Evolutionary conservation across 2,888 invertebrate species (phyloP).

Genomic region (Andrena camellia): DNA sequence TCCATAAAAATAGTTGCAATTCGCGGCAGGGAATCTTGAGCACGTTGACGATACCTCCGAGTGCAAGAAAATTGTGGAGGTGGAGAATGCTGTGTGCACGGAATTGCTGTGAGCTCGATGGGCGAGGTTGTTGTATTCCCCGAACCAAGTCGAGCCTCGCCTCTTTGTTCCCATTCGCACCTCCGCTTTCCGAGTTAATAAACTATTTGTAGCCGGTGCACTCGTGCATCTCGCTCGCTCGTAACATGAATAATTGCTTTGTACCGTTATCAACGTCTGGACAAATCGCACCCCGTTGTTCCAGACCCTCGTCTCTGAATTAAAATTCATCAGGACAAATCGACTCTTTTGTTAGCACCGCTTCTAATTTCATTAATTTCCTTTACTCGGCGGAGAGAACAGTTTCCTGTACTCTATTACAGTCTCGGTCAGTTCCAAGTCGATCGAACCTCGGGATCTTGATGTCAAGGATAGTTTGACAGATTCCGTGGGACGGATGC

Average conservation of each 20-base stretch:
- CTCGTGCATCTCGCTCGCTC: conserved; percentile 10
- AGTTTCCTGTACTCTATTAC: no score
- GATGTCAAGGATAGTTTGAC: not conserved
- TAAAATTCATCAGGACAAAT: conserved; percentile 9
- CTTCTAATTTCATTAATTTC: not conserved
- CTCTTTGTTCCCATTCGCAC: conserved; percentile 35
- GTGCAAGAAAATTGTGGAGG: conserved; percentile 10
- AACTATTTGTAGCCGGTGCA: conserved; percentile 37
- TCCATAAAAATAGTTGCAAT: conserved; percentile 1
- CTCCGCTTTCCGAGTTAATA: conserved; percentile 35
- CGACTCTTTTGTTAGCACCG: not conserved
- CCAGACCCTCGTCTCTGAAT: not conserved
- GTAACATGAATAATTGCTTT: conserved; percentile 38
- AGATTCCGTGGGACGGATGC: not conserved
- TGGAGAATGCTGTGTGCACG: not conserved
- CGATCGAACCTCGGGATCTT: not conserved
- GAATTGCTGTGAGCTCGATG: conserved; percentile 10
- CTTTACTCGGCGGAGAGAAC: no score
- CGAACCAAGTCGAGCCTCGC: not conserved
- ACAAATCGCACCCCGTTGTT: not conserved
- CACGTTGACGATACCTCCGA: not conserved
- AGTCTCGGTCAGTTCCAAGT: not conserved
- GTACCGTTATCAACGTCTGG: not conserved
- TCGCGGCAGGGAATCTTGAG: not conserved
- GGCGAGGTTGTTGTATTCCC: not conserved